Evolutionary conservation across 2,888 invertebrate species (phyloP), one percentile per base, ranked within the genome.

Genomic region (Aplocera efformata): DNA sequence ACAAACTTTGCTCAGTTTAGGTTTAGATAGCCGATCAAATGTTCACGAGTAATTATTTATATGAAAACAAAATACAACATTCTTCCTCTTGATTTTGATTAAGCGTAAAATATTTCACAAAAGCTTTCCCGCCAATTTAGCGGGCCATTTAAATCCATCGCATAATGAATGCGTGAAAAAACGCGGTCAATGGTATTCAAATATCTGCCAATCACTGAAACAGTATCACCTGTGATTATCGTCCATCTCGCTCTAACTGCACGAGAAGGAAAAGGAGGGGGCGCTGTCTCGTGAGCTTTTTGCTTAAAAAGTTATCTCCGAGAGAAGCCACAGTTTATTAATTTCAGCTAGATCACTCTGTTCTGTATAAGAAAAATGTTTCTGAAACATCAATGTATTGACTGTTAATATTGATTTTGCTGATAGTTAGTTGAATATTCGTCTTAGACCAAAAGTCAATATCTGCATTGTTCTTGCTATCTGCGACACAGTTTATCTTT

Each of bases 191-290:
- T 63, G 58, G 60, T 67, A 67, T 62, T 65, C 61, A 56, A 60
- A 68, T 67, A 69, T 69, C 63, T 64, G 60, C 66, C 66, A 67
- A 72, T 71, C 71, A 70, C 49, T 37, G 35, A 32, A 28, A 39
- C 43, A 38, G 35, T 30, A 39, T 37, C 42, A 35, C 38, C 42
- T 38, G 32, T 49, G 44, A 43, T 45, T 39, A 36, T 44, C 17
- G 11, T n/a, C 38, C 28, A 10, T 50, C 50, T 43, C 49, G 27
- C 10, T 46, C 28, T 24, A 9, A 22, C 24, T 6, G 7, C 7
- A 10, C 8, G 7, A 2, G 36, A 31, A 26, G 8, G 42, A 56
- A 8, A 3, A 40, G 33, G 53, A 50, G 17, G 6, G 39, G 6
- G 7, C 8, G 33, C 39, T 43, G 43, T 43, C 45, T 52, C 38